Percentiles rank a stretch among this genome's conserved stretches.
Conservation (phyloP, 1,140 invertebrate genomes). For the Mesaphorura yosii region DNA sequence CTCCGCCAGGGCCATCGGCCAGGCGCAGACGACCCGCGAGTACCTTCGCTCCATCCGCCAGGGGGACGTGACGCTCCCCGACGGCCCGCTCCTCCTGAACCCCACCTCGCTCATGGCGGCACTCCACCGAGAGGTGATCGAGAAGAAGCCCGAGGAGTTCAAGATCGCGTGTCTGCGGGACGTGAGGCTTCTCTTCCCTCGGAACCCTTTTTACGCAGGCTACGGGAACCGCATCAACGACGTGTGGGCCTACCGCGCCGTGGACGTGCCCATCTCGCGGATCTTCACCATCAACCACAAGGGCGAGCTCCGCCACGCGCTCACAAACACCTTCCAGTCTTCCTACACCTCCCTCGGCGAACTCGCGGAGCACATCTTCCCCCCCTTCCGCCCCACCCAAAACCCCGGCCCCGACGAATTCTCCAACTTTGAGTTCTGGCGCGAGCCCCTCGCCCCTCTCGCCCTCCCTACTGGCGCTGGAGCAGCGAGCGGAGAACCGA, state of each 20-base stretch:
- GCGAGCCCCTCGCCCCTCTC: too few relatives aligned
- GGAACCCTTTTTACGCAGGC: constrained; percentile 93
- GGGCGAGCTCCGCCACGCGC: constrained; percentile 89
- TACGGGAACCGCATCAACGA: constrained; percentile 98
- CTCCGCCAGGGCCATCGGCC: constrained; percentile 92
- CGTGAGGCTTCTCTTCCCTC: constrained; percentile 77
- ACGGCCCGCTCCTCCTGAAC: constrained; percentile 91
- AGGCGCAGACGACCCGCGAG: constrained; percentile 76
- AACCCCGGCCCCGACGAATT: constrained; percentile 66
- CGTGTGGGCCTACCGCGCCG: constrained; percentile 92
- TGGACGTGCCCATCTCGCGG: constrained; percentile 86
- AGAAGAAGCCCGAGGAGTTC: constrained; percentile 97
- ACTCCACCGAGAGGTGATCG: constrained; percentile 84
- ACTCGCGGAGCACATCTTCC: constrained; percentile 89
- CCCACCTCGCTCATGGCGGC: constrained; percentile 79
- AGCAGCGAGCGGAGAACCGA: too few relatives aligned
- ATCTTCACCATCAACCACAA: constrained; percentile 98
- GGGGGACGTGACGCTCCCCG: constrained; percentile 81
- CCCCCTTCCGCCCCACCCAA: constrained; percentile 46
- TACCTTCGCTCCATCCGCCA: constrained; percentile 88
- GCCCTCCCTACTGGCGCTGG: too few relatives aligned
- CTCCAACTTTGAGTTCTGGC: constrained; percentile 82
- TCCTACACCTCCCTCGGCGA: constrained; percentile 83
- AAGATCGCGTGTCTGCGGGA: constrained; percentile 96
- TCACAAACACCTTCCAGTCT: constrained; percentile 92